Conservation (phyloP, 2,797 vertebrate genomes). For the Mormyrops attenuatus region DNA sequence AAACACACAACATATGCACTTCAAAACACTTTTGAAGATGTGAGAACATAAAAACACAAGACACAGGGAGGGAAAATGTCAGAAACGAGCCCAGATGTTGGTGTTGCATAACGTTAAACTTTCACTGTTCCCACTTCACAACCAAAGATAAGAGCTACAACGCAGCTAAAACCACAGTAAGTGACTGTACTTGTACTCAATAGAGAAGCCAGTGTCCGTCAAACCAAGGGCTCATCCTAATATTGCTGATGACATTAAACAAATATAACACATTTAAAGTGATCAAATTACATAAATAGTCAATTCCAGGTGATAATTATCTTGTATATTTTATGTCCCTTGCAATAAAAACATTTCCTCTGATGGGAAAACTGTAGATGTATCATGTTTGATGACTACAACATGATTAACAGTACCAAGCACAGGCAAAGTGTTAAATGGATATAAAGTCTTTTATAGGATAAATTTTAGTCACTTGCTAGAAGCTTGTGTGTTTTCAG, state of each 20-base stretch:
- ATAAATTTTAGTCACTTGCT: background rate
- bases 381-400: background rate
- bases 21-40: background rate
- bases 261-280: background rate
- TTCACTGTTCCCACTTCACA: background rate
- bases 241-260: background rate
- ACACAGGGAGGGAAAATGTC: background rate
- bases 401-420: background rate
- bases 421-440: background rate
- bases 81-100: conserved; percentile 14
- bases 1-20: conserved; percentile 3
- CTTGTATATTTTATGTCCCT: background rate
- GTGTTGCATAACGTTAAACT: background rate
- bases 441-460: background rate
- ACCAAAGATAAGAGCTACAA: background rate
- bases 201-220: background rate
- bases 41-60: background rate
- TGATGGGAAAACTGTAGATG: background rate
- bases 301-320: background rate
- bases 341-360: background rate
- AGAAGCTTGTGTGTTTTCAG: background rate
- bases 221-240: conserved; percentile 3
- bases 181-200: background rate
- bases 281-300: background rate
- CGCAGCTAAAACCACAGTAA: background rate